Evolutionary conservation across 2,888 invertebrate genomes (phyloP), one percentile per base, ranked within the genome.

Genomic region (Galeruca laticollis): DNA sequence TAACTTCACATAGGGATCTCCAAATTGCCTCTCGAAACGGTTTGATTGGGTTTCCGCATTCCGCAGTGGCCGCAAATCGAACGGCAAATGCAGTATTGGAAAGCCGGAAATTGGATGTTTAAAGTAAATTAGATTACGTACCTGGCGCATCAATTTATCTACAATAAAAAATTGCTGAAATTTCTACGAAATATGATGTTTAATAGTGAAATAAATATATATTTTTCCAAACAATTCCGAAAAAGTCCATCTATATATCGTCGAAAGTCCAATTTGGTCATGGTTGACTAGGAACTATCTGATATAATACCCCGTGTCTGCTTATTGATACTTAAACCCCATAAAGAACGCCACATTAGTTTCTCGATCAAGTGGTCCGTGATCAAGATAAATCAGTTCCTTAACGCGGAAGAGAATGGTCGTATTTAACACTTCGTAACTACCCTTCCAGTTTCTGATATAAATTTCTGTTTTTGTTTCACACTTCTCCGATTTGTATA

Each of bases 351-450:
- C 52, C 64, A 65, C 70, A 68, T 69, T 67, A 67, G 66, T 70
- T 68, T 8, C 63, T 60, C 72, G 72, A 72, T 71, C 71, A 71
- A 71, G 69, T 68, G 69, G 69, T 68, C 68, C 61, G 47, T 66
- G 67, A 74, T 67, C 59, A 61, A 64, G 74, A 74, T 74, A 74
- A 74, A 74, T 74, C 72, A 68, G 66, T 49, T 57, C 21, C 76
- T 76, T 80, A 79, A 80, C 74, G 78, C 79, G 78, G 79, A 80
- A 79, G 78, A 76, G 64, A 79, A 79, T 72, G 75, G 76, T 74
- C 79, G 78, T 76, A 78, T 76, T 79, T 79, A 81, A 80, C 80
- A 80, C 78, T 77, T 77, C 47, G 47, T 80, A 80, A 81, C 79
- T 77, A 81, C 80, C 81, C 79, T 77, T 73, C 70, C 64, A 72